Base-by-base conservation (phyloP, 2,888 invertebrate genomes). In the Notodonta ziczac region DNA sequence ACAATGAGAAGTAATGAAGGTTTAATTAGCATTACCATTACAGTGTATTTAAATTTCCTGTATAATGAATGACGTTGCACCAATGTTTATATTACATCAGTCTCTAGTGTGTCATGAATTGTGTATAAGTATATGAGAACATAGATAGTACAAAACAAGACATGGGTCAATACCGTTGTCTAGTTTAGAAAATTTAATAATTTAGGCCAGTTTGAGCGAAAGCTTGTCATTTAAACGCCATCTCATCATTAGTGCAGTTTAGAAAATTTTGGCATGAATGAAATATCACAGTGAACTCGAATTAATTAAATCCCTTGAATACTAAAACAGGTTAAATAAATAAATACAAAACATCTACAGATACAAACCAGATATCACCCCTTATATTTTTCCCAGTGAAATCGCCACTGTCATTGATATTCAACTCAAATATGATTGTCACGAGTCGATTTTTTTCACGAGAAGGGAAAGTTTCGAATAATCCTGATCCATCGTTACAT, bases 401-500 rank as follows among this genome's bases (percentile, higher is more conserved):
- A 61, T 60, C 52, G 14, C 57, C 70, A 61, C 66, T 78, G 74
- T 83, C 85, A 88, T 89, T 86, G 85, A 84, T 88, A 92, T 92
- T 91, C 88, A 86, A 86, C 82, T 85, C 88, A 88, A 92, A 90
- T 88, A 90, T 91, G 90, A 91, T 87, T 90, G 90, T 90, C 90
- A 87, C 85, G 91, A 89, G 87, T 91, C 85, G 87, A 87, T 92
- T 90, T 90, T 89, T 90, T 88, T 76, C 76, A 74, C 67, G 73
- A 78, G 79, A 44, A 58, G 72, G 79, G 84, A 84, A 92, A 91
- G 86, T 92, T 90, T 86, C 83, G 80, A 88, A 89, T 92, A 93
- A 91, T 92, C 91, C 88, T 89, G 92, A 92, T 93, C 92, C 93
- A 91, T 93, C 92, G 92, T 92, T 91, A 93, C 90, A 93, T 89